A percentile compares a stretch with the other conserved stretches of the same genome.
Conservation (phyloP, 1,140 invertebrate species). For the Aphelinus certus region DNA sequence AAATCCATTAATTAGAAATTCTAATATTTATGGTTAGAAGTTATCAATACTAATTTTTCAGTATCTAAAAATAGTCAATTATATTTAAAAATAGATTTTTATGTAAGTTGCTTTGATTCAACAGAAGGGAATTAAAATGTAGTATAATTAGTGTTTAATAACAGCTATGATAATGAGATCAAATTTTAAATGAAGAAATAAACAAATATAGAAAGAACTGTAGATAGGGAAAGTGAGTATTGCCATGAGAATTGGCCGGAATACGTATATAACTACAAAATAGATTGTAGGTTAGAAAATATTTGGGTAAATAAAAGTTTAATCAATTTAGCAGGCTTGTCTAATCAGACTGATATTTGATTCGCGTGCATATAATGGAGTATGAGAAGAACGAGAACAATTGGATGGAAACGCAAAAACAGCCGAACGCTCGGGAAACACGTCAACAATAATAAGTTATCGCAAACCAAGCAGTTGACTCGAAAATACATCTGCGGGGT, state of each 20-base stretch:
- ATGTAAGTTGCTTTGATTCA: neutral
- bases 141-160: no score
- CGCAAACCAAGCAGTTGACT: neutral
- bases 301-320: no score
- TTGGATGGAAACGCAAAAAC: neutral
- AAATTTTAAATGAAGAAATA: neutral
- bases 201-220: neutral
- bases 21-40: neutral
- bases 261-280: neutral
- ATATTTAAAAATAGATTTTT: slow-evolving; percentile 28
- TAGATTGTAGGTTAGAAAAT: no score
- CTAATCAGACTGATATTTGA: no score
- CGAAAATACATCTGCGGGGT: neutral
- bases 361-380: neutral
- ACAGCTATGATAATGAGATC: slow-evolving; percentile 3
- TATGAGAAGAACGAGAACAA: neutral
- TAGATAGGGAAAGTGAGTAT: neutral
- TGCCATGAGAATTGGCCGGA: neutral
- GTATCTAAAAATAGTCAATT: neutral
- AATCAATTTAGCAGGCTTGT: no score
- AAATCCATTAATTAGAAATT: neutral
- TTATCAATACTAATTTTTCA: slow-evolving; percentile 4
- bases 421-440: neutral
- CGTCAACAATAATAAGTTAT: neutral
- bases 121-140: no score